Evolutionary conservation across 1,140 invertebrate genomes (phyloP), one percentile per base, ranked within the genome.

Genomic region (Drosophila micromelanica): DNA sequence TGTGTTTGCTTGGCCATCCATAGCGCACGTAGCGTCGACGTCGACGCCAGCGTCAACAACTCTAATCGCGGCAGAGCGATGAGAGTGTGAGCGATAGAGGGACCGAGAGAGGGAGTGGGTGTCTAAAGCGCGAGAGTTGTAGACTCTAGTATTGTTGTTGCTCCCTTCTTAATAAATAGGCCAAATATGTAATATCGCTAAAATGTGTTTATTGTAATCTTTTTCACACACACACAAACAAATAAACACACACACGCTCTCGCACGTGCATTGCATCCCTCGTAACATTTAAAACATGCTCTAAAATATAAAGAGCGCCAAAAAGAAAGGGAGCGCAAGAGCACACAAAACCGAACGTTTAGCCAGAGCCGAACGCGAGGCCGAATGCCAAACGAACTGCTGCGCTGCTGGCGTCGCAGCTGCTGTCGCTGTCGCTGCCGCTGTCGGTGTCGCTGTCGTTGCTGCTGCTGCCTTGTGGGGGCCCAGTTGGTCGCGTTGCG

Each of bases 121-220:
- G 59, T 38, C 23, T 4, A 56, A 52, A 51, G 52, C 27, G 38
- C 56, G 64, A 59, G 64, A 42, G 56, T 60, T 48, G 46, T 45
- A 38, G 56, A 13, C 32, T 13, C 40, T 42, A 43, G 20, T 43
- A 42, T 59, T 54, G 20, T 23, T 42, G 15, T 63, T 76, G 62
- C 17, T 70, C 52, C 65, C 62, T 78, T 60, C 62, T 87, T 87
- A 89, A 89, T 89, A 89, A 89, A 89, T 89, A 89, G 84, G 84
- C 79, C 84, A 89, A 89, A 89, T 89, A 89, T 89, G 84, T 87
- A 87, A 87, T 87, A 87, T 87, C 77, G 82, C 82, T 89, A 89
- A 89, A 87, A 87, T 87, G 82, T 87, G 79, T 82, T 87, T 87
- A 87, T 89, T 87, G 82, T 87, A 87, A 87, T 87, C 82, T 86